Conservation (phyloP, 2,888 invertebrate genomes). For the Cybosia mesomella region DNA sequence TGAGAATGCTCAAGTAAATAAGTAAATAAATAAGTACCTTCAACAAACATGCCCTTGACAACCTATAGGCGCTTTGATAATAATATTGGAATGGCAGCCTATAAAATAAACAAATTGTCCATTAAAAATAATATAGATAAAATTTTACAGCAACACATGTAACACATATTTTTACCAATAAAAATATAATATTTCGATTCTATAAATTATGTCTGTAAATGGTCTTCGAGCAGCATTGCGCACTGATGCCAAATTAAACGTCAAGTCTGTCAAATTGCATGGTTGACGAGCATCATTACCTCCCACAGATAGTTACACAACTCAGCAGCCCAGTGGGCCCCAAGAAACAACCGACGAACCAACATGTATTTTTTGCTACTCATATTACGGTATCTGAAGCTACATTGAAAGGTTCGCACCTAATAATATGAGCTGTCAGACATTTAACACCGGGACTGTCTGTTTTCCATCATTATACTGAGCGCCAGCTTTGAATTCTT, state of each 20-base stretch:
- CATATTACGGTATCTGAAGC: conserved; percentile 45
- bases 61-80: too few species aligned
- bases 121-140: neutral
- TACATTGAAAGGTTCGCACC: conserved; percentile 60
- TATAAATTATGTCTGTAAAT: neutral
- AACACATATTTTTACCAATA: neutral
- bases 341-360: conserved; percentile 32
- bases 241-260: conserved; percentile 13
- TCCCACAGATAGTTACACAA: conserved; percentile 31
- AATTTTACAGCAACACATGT: neutral
- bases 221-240: neutral
- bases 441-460: conserved; percentile 66
- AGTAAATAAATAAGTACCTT: neutral
- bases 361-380: conserved; percentile 47
- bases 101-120: neutral
- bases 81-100: neutral
- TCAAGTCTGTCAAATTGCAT: conserved; percentile 11
- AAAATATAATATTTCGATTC: neutral
- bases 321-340: conserved; percentile 40
- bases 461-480: conserved; percentile 69
- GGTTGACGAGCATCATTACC: conserved; percentile 35
- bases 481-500: conserved; percentile 57
- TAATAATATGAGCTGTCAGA: conserved; percentile 64
- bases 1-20: too few species aligned
- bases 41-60: too few species aligned